A percentile compares a stretch with the other conserved stretches of the same genome.
These are phyloP conservation scores for Melanerpes formicivorus DNA, from an alignment of 2,113 vertebrate genomes.

Conservation along the genomic window DNA sequence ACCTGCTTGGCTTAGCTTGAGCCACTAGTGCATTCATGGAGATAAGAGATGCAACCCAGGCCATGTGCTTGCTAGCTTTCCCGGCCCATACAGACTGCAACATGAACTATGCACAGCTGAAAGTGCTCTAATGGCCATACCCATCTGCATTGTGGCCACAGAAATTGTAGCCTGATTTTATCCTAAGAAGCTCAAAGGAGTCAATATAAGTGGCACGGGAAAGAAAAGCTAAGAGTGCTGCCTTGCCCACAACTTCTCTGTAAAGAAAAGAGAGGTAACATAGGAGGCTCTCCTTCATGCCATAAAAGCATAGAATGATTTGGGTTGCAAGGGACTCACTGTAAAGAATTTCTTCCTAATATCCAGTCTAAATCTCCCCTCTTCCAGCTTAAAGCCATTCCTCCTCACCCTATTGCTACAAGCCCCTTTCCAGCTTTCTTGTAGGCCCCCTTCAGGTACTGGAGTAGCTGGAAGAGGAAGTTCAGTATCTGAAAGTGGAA, in stretches of 20 bases:
- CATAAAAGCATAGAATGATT: too few species aligned
- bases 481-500: background rate
- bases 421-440: too few species aligned
- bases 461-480: background rate
- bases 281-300: background rate
- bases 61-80: background rate
- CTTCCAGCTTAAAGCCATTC: too few species aligned
- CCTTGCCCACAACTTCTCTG: background rate
- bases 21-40: background rate
- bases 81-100: rapidly evolving
- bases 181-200: background rate
- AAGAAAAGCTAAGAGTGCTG: background rate
- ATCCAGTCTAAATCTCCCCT: too few species aligned
- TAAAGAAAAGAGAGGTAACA: background rate
- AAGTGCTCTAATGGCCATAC: background rate
- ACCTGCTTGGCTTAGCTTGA: background rate
- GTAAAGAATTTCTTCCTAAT: too few species aligned
- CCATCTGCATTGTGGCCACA: background rate
- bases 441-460: too few species aligned
- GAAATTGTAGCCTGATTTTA: background rate
- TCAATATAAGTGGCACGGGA: rapidly evolving
- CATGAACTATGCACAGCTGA: background rate
- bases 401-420: too few species aligned
- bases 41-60: background rate
- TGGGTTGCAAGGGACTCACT: too few species aligned